phyloP scores from a whole-genome alignment of 2,113 vertebrate genomes.

The Pelvicachromis taeniatus region DNA sequence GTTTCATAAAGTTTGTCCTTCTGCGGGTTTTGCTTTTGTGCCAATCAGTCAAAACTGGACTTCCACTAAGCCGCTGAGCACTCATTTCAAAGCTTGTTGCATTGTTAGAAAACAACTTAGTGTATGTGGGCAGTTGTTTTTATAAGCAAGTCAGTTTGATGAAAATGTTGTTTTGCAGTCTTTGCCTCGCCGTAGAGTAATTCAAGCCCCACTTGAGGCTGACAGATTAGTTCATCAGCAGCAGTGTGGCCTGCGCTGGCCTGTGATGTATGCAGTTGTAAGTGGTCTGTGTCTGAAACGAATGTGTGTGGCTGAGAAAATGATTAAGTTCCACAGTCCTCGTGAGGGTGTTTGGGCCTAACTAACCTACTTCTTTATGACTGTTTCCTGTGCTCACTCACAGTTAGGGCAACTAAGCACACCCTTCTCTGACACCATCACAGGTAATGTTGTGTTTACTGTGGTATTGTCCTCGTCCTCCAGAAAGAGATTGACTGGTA shows the following conservation, averaged over 20 bases:
- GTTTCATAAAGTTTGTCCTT: background rate
- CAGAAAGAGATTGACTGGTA: background rate
- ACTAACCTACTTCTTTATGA: conserved; percentile 24
- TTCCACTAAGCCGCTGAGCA: background rate
- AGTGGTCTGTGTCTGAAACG: background rate
- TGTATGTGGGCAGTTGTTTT: conserved; percentile 14
- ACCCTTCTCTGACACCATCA: background rate
- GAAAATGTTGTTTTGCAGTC: conserved; percentile 3
- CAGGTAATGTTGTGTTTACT: background rate
- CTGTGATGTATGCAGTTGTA: background rate
- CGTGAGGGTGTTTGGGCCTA: conserved; percentile 18
- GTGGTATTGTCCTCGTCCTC: background rate
- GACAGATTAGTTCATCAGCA: conserved; percentile 15
- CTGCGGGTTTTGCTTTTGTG: background rate
- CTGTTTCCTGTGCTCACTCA: background rate
- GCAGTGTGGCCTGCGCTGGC: background rate
- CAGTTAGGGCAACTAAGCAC: background rate
- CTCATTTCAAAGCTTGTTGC: background rate
- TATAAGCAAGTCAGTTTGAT: conserved; percentile 3
- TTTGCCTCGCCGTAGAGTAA: conserved; percentile 1
- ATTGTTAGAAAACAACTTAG: background rate
- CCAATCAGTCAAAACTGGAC: background rate
- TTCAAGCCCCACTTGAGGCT: background rate
- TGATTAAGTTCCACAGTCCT: conserved; percentile 15
- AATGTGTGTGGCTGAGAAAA: conserved; percentile 12